Evolutionary conservation across 1,140 invertebrate species (phyloP), one percentile per base, ranked within the genome.

Genomic region (Mizuhopecten yessoensis): DNA sequence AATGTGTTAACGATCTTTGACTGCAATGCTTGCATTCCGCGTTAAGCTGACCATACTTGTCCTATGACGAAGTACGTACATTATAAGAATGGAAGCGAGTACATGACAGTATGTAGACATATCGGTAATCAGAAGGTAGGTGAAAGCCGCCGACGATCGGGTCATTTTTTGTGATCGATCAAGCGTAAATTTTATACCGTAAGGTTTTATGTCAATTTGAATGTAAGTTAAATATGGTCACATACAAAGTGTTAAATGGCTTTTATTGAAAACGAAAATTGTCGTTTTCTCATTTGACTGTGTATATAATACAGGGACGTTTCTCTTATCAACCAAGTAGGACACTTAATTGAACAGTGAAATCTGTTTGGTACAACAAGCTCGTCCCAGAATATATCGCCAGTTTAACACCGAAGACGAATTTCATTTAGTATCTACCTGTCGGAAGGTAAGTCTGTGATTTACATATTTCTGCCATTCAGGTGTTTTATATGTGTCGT

Each of bases 151-250:
- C 23, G 23, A 29, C 57, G 23, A 75, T 75, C 57, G 1, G 57
- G 23, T 75, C 57, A 75, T 75, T 75, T 75, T 75, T 75, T 75
- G 57, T 75, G 57, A 75, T 75, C 57, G 17, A 75, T 75, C 57
- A 75, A 75, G 57, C 57, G 3, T 75, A 75, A 75, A 9, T 5
- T 29, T 29, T 11, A 75, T 75, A 75, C n/a, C n/a, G 57, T 5
- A 0, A 75, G 57, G 57, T 29, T 75, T 75, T 29, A 75, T 75
- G 57, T 75, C 57, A 75, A 23, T 75, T 75, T 75, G 17, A 75
- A 75, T 75, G 57, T 29, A 75, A 75, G 57, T 75, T 75, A 29
- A 75, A 75, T 75, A 75, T 75, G n/a, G 57, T 75, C 57, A 75
- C 57, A 17, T 75, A 75, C 57, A 75, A 75, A 29, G 29, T 75